Evolutionary conservation across 2,888 invertebrate genomes (phyloP).

Genomic region (Volucella inflata): DNA sequence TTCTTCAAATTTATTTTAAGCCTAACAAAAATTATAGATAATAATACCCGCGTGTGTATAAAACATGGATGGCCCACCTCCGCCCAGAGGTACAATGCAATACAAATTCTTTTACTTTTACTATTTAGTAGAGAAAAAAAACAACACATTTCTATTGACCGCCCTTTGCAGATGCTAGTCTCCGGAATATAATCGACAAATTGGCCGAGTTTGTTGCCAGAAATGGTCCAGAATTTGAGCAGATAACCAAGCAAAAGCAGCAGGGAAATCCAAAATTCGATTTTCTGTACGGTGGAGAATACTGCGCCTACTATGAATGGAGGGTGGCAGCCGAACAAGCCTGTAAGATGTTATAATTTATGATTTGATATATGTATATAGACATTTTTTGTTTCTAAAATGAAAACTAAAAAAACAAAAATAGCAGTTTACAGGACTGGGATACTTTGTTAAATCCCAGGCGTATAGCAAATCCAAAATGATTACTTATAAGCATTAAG

Average conservation of each 20-base stretch:
- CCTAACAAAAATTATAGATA: constrained; percentile 18
- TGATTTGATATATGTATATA: constrained; percentile 20
- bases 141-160: constrained; percentile 7
- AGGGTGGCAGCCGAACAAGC: constrained; percentile 98
- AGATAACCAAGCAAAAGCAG: constrained; percentile 99
- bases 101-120: constrained; percentile 10
- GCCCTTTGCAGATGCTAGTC: constrained; percentile 89
- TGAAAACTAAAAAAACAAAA: too few species aligned
- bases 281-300: constrained; percentile 98
- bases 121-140: background rate
- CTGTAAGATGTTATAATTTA: constrained; percentile 86
- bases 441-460: constrained; percentile 71
- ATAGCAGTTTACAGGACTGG: constrained; percentile 42
- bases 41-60: constrained; percentile 9
- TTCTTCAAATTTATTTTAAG: constrained; percentile 15
- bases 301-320: constrained; percentile 98
- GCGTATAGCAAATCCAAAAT: constrained; percentile 22
- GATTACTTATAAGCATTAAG: constrained; percentile 2
- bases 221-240: constrained; percentile 99
- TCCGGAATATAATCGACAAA: constrained; percentile 99
- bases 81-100: constrained; percentile 75
- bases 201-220: constrained; percentile 99
- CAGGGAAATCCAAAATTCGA: constrained; percentile 98
- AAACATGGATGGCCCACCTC: constrained; percentile 72
- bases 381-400: constrained; percentile 16